Evolutionary conservation across 1,140 invertebrate genomes (phyloP), one percentile per base, ranked within the genome.

Genomic region (Steinernema feltiae): DNA sequence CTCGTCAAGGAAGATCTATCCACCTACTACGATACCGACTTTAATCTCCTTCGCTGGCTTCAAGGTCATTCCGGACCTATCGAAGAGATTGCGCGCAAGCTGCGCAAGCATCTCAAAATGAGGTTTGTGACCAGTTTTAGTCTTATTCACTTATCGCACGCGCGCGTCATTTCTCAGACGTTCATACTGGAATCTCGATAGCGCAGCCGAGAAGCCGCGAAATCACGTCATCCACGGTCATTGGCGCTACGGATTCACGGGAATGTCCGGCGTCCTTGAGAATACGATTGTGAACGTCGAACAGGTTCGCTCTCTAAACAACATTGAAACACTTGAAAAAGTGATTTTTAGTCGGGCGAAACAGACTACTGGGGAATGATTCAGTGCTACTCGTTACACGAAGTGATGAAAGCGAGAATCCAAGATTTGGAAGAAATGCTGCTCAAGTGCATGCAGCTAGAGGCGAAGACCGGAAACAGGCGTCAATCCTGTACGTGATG

Each of bases 211-310:
- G 46, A 76, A 79, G 41, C 70, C 35, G 21, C 73, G 82, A 7
- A 72, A 75, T 24, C 82, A 83, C 76, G 78, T 82, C 0, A 82
- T 83, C 46, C 82, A 83, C 70, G 75, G 72, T 1, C 82, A 84
- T 48, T 83, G 82, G 82, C 69, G 32, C 27, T 78, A 84, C 63
- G 82, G 82, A 15, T 84, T 83, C 30, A 83, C 82, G 18, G 79
- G 79, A 1, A 27, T 73, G 29, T 83, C 82, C 1, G 71, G 81
- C 69, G 72, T 79, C 21, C 53, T 83, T 21, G 79, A 81, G 3
- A 83, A 83, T 71, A 76, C 78, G 7, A 79, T 83, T 32, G 83
- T 83, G 1, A 84, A 83, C 46, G 79, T 83, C 73, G 82, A 83
- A 72, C 82, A 83, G 74, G 81, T 81, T 15, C 24, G 15, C 21